Evolutionary conservation across 2,888 invertebrate genomes (phyloP), one percentile per base, ranked within the genome.

Genomic region (Volucella zonaria): DNA sequence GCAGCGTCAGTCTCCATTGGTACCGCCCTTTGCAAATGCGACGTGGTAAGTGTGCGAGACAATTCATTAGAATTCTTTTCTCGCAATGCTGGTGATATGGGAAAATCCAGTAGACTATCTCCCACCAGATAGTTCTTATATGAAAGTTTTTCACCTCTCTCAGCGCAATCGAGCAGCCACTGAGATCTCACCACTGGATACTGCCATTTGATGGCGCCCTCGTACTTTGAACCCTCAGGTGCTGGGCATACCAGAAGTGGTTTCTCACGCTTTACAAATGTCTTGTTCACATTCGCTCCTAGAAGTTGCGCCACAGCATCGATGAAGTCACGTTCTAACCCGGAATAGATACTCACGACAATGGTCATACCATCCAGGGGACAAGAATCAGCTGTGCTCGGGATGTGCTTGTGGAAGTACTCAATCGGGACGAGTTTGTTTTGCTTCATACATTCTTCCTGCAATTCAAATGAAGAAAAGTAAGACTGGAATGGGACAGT

Each of bases 181-280:
- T 94, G 92, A 10, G 95, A 95, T 0, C 91, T 94, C 0, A 98
- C 95, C 1, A 96, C 96, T 0, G 97, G 97, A 76, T 97, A 92
- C 43, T 89, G 94, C 98, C 98, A 98, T 90, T 96, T 96, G 0
- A 95, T 88, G 0, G 97, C 96, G 0, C 97, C 97, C 51, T 93
- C 92, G 89, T 96, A 96, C 90, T 98, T 98, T 88, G 95, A 96
- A 0, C 97, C 97, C 18, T 93, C 92, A 0, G 96, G 93, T 0
- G 93, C 92, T 6, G 95, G 94, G 86, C 96, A 96, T 3, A 98
- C 92, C 0, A 98, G 92, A 90, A 98, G 96, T 0, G 98, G 98
- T 0, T 95, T 96, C 0, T 95, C 95, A 86, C 93, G 93, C 80
- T 94, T 93, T 0, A 95, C 94, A 90, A 96, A 95, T 61, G 93